Conservation (phyloP, 2,797 vertebrate species). For the Mormyrus hasselquistii region DNA sequence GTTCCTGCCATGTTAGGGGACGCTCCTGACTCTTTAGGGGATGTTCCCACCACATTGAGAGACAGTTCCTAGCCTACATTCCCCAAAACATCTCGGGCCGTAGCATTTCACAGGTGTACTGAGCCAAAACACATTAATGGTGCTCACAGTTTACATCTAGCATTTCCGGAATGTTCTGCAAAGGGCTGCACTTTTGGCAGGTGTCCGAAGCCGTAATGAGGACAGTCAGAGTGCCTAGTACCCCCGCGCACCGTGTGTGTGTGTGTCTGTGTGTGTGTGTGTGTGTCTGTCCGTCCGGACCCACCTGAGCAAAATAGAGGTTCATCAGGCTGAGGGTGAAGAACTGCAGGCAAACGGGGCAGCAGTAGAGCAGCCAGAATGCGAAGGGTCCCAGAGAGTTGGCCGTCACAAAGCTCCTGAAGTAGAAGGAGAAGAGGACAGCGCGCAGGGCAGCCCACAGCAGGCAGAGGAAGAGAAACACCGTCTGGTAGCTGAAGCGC, state of each 20-base stretch:
- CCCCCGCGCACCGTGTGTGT: background rate
- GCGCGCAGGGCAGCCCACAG: constrained; percentile 89
- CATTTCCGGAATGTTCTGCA: background rate
- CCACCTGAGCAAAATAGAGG: constrained; percentile 93
- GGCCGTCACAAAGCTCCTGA: constrained; percentile 83
- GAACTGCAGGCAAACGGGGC: constrained; percentile 96
- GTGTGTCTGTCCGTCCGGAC: constrained; percentile 13
- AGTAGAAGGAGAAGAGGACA: constrained; percentile 96
- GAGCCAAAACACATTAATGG: background rate
- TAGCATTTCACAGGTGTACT: background rate
- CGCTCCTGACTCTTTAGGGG: no score
- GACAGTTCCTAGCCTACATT: background rate
- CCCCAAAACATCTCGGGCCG: background rate
- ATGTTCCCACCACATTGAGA: no score
- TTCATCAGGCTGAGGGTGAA: constrained; percentile 95
- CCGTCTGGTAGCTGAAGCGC: constrained; percentile 91
- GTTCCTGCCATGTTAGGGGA: no score
- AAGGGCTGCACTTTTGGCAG: background rate
- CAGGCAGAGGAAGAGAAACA: constrained; percentile 93
- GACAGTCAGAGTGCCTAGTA: background rate
- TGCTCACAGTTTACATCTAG: background rate
- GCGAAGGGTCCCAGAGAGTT: constrained; percentile 81
- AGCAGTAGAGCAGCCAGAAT: constrained; percentile 97
- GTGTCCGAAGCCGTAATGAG: background rate
- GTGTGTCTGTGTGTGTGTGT: background rate